A percentile compares a stretch with the other conserved stretches of the same genome.
Conservation (phyloP, 2,888 invertebrate species). For the Cetonia aurata region DNA sequence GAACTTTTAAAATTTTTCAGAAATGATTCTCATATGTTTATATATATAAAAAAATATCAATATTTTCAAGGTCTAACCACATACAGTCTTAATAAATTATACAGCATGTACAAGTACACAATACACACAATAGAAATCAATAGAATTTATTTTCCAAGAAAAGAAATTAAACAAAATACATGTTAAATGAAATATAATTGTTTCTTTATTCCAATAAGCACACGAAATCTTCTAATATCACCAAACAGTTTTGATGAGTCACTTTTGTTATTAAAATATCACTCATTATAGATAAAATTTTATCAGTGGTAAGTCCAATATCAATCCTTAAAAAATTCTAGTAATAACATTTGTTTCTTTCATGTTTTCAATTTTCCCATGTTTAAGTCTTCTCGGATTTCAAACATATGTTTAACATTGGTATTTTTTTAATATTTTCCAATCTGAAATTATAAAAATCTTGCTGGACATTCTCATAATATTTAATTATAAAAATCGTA, state of each 20-base stretch:
- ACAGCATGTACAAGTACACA: neutral
- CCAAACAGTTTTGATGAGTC: constrained; percentile 12
- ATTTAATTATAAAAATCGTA: no score
- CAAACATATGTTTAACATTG: no score
- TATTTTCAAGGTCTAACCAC: constrained; percentile 25
- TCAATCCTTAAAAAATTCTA: constrained; percentile 4
- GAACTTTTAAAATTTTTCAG: neutral
- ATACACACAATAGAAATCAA: neutral
- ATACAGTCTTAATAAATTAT: constrained; percentile 26
- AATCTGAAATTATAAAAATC: no score
- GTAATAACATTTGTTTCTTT: no score
- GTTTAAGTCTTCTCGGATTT: no score
- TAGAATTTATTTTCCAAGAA: neutral
- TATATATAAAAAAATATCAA: constrained; percentile 17
- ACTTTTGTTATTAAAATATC: constrained; percentile 23
- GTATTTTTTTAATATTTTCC: no score
- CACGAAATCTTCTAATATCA: neutral
- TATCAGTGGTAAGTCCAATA: neutral
- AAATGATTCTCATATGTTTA: neutral
- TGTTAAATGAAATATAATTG: no score
- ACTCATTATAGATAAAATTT: neutral
- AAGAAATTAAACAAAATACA: no score
- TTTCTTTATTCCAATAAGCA: neutral
- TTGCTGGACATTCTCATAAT: no score
- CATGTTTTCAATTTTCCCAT: no score